Evolutionary conservation across 2,113 vertebrate species (phyloP).

Genomic region (Zosterops pallidus): DNA sequence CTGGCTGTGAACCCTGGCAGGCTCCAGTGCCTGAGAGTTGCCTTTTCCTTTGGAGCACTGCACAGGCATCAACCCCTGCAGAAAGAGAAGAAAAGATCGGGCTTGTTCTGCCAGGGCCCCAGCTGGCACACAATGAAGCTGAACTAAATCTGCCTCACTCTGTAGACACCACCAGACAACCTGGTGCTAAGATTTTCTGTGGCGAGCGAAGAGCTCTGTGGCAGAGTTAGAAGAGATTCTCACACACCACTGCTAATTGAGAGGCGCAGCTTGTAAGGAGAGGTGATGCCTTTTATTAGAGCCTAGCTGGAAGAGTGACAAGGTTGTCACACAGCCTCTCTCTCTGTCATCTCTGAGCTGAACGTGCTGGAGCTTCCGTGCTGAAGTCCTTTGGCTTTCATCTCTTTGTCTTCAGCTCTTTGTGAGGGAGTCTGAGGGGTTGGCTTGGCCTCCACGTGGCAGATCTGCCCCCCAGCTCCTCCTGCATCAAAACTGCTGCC

Average conservation of each 20-base stretch:
- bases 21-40: not conserved
- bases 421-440: not conserved
- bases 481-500: not conserved
- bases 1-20: constrained; percentile 9
- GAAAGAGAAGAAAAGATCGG: constrained; percentile 32
- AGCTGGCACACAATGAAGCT: constrained; percentile 51
- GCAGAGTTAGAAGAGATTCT: constrained; percentile 11
- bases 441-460: not conserved
- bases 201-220: not conserved
- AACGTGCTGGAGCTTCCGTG: not conserved
- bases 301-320: not conserved
- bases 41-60: not conserved
- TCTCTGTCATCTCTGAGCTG: not conserved
- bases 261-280: constrained; percentile 46
- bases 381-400: not conserved
- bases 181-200: not conserved
- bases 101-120: constrained; percentile 42
- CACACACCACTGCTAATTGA: constrained; percentile 10
- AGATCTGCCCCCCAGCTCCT: not conserved
- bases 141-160: constrained; percentile 38
- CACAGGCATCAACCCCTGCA: not conserved
- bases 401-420: not conserved
- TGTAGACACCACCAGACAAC: constrained; percentile 39
- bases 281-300: constrained; percentile 58
- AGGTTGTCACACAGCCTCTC: not conserved